Evolutionary conservation across 1,140 invertebrate genomes (phyloP).

Genomic region (Lucilia cuprina): DNA sequence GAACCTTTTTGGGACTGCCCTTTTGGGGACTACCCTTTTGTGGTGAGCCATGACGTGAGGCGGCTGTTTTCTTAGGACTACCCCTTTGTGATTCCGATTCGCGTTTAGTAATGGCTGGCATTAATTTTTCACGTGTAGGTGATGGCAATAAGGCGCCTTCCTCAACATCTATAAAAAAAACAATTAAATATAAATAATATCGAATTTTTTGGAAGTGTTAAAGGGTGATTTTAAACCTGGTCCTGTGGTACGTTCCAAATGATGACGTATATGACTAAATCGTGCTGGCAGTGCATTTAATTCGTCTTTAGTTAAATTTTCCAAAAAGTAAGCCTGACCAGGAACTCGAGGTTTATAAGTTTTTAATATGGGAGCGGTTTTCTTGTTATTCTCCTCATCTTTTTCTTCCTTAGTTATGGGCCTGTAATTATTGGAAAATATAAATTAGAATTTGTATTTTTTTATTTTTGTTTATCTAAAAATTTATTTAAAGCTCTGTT

Average conservation of each 20-base stretch:
- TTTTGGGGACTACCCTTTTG: constrained; percentile 67
- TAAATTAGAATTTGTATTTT: background rate
- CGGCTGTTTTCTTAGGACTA: constrained; percentile 60
- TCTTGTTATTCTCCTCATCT: constrained; percentile 84
- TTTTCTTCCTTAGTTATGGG: constrained; percentile 86
- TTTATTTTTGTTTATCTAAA: no score
- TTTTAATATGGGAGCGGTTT: constrained; percentile 53
- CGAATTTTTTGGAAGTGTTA: background rate
- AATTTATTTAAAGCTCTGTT: no score
- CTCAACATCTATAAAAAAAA: constrained; percentile 57
- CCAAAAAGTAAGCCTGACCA: constrained; percentile 59
- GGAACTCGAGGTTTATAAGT: constrained; percentile 53
- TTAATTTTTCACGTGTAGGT: constrained; percentile 74
- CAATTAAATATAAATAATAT: background rate
- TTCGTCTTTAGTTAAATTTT: constrained; percentile 58
- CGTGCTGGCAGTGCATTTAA: constrained; percentile 65
- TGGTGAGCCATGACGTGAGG: constrained; percentile 60
- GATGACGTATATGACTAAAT: constrained; percentile 71
- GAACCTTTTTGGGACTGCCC: constrained; percentile 72
- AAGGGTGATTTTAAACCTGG: constrained; percentile 63
- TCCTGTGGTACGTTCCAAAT: constrained; percentile 75
- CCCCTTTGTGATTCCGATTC: constrained; percentile 68
- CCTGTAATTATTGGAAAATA: constrained; percentile 58
- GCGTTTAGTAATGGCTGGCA: constrained; percentile 71
- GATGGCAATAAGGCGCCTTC: constrained; percentile 71